Percentiles rank a stretch among this genome's conserved stretches.
Conservation (phyloP, 2,797 vertebrate genomes). For the Ceryle rudis region DNA sequence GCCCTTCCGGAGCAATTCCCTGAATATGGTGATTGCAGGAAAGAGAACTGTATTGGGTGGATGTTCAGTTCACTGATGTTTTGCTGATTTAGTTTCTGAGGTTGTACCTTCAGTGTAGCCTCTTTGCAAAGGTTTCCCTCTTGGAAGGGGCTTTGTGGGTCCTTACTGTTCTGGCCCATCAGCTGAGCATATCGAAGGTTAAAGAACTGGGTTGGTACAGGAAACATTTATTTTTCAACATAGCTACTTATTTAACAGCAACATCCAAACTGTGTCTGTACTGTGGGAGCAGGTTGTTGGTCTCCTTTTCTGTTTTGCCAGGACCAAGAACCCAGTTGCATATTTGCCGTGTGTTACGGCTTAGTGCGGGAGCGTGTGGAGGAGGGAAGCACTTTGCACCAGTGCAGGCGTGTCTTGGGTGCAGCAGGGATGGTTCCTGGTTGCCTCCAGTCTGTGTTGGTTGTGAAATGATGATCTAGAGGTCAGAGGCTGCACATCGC, state of each 20-base stretch:
- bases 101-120: not conserved
- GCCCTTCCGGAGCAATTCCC: too few species aligned
- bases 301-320: not conserved
- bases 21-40: too few species aligned
- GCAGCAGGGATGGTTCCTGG: not conserved
- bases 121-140: not conserved
- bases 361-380: accelerated
- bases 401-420: accelerated
- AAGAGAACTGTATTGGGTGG: not conserved
- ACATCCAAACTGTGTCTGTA: not conserved
- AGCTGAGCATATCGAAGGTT: not conserved
- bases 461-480: not conserved
- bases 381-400: not conserved
- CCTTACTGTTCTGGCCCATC: not conserved
- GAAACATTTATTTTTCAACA: not conserved
- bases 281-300: not conserved
- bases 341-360: accelerated
- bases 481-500: not conserved
- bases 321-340: accelerated
- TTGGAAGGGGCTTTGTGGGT: not conserved
- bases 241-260: not conserved
- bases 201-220: not conserved
- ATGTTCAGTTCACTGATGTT: not conserved
- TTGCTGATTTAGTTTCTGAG: not conserved
- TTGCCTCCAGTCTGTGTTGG: not conserved